Percentiles rank a stretch among this genome's conserved stretches.
Conservation (phyloP, 2,888 invertebrate species). For the Apotomis betuletana region DNA sequence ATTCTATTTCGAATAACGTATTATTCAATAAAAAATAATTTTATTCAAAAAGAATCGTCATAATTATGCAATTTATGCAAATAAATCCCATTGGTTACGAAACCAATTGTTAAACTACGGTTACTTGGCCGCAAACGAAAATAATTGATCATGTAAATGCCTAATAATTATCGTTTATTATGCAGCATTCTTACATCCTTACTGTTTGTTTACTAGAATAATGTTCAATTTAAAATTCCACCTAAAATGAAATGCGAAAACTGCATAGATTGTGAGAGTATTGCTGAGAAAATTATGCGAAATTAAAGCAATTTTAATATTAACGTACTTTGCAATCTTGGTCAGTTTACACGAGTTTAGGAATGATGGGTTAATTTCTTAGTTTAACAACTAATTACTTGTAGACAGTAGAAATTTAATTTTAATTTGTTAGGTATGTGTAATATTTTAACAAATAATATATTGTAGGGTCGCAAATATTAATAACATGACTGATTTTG, state of each 20-base stretch:
- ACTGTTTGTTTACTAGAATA: background rate
- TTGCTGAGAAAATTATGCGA: background rate
- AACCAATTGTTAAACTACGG: slow-evolving; percentile 14
- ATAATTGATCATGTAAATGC: slow-evolving; percentile 14
- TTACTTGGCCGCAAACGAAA: slow-evolving; percentile 8
- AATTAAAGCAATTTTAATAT: background rate
- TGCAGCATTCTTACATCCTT: background rate
- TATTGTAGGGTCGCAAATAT: too few species aligned
- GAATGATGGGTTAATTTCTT: too few species aligned
- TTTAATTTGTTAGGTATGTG: too few species aligned
- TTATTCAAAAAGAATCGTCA: background rate
- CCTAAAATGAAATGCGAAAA: background rate
- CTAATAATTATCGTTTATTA: slow-evolving; percentile 19
- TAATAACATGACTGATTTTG: too few species aligned
- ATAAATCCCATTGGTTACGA: slow-evolving; percentile 11
- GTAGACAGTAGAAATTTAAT: too few species aligned
- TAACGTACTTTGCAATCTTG: background rate
- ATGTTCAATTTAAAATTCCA: background rate
- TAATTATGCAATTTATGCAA: background rate
- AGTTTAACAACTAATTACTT: too few species aligned
- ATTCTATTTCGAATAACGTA: too few species aligned
- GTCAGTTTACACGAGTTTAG: too few species aligned
- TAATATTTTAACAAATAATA: too few species aligned
- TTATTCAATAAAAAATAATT: background rate
- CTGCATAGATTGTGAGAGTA: background rate